Conservation (phyloP, 2,113 vertebrate genomes). For the Turnix velox region DNA sequence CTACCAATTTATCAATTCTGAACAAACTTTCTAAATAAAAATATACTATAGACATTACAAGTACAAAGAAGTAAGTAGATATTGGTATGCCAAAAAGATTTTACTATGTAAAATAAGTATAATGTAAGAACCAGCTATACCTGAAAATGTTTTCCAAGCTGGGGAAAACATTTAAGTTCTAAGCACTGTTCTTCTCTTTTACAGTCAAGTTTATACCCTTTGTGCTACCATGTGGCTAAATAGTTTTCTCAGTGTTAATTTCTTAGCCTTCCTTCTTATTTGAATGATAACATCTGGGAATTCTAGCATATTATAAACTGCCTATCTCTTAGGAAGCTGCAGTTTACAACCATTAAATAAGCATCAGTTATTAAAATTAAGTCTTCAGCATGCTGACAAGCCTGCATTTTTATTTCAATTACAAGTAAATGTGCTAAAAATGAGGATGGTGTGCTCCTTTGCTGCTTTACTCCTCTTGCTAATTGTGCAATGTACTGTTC, state of each 20-base stretch:
- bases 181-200: background rate
- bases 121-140: background rate
- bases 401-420: background rate
- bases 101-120: background rate
- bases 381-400: constrained; percentile 36
- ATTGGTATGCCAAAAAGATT: background rate
- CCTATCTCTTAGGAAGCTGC: constrained; percentile 60
- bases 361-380: constrained; percentile 69
- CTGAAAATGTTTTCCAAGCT: background rate
- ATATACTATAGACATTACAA: background rate
- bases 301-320: constrained; percentile 39
- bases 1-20: background rate
- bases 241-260: constrained; percentile 18
- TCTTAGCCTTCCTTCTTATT: constrained; percentile 39
- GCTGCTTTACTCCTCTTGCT: background rate
- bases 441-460: background rate
- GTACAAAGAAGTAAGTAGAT: background rate
- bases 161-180: background rate
- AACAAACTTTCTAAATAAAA: background rate
- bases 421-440: background rate
- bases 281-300: constrained; percentile 64
- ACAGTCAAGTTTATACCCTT: background rate
- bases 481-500: background rate
- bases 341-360: constrained; percentile 73
- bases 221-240: background rate